Conservation (phyloP, 2,113 vertebrate species). For the Tretioscincus oriximinensis region DNA sequence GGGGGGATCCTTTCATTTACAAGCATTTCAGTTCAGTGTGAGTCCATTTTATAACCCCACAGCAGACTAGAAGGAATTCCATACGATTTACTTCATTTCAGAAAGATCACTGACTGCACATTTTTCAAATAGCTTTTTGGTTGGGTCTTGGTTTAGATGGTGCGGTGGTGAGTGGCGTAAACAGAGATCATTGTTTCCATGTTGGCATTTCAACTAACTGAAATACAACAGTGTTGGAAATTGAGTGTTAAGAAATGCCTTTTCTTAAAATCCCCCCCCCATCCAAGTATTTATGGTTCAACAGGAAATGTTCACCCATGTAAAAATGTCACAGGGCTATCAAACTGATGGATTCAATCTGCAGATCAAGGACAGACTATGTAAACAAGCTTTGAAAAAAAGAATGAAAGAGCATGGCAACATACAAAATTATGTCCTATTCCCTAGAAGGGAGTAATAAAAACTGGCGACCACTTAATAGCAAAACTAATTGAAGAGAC, state of each 20-base stretch:
- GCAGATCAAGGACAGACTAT: not conserved
- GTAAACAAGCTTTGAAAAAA: not conserved
- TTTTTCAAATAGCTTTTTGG: conserved; percentile 10
- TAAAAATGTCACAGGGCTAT: conserved; percentile 10
- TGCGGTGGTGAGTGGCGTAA: not conserved
- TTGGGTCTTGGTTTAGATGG: not conserved
- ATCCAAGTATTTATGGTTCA: conserved; percentile 1
- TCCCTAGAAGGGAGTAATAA: conserved; percentile 6
- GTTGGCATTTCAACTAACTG: fast-evolving
- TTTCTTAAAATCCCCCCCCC: conserved; percentile 3
- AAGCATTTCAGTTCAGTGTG: not conserved
- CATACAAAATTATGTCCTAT: conserved; percentile 28
- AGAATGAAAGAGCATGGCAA: conserved; percentile 10
- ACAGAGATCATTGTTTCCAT: conserved; percentile 30
- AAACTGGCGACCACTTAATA: not conserved
- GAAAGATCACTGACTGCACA: conserved; percentile 8
- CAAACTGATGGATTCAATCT: conserved; percentile 15
- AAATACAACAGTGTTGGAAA: not conserved
- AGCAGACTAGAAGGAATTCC: conserved; percentile 25
- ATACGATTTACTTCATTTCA: conserved; percentile 31
- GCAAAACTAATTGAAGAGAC: conserved; percentile 5
- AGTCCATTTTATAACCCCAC: conserved; percentile 7
- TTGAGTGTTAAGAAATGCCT: not conserved
- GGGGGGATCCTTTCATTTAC: not conserved
- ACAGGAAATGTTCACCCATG: conserved; percentile 28